These are phyloP conservation scores for Camelus bactrianus DNA, from an alignment of 2,113 vertebrate genomes.

Conservation along the genomic window DNA sequence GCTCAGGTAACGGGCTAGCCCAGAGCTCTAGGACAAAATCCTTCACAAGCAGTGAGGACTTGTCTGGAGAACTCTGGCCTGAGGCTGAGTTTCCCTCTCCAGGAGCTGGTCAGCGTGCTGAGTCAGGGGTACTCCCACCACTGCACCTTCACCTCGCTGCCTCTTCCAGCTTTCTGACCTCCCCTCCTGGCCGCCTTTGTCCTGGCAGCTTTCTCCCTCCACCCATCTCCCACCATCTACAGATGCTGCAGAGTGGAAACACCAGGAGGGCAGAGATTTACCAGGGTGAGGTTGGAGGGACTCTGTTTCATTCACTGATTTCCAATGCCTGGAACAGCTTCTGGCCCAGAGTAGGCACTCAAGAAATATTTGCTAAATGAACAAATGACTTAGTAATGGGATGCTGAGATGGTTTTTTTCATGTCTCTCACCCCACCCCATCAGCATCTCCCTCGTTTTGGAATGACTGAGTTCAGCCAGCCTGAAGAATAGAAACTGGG, in stretches of 20 bases:
- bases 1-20: not conserved
- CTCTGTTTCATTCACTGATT: not conserved
- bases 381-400: not conserved
- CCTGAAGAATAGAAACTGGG: not conserved
- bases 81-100: not conserved
- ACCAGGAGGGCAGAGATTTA: not conserved
- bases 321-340: slow-evolving; percentile 2
- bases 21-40: slow-evolving; percentile 29
- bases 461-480: not conserved
- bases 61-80: not conserved
- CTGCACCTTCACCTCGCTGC: not conserved
- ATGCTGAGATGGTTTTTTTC: not conserved
- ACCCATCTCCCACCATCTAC: not conserved
- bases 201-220: not conserved
- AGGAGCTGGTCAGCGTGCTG: rapidly evolving
- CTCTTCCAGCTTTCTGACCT: not conserved
- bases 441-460: not conserved
- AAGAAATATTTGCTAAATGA: not conserved
- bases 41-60: not conserved
- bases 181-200: not conserved
- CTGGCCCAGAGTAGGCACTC: not conserved
- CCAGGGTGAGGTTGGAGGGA: not conserved
- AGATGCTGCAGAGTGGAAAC: not conserved
- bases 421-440: not conserved
- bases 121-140: not conserved